Conservation (phyloP, 2,113 vertebrate species). For the Corydoras sp. region DNA sequence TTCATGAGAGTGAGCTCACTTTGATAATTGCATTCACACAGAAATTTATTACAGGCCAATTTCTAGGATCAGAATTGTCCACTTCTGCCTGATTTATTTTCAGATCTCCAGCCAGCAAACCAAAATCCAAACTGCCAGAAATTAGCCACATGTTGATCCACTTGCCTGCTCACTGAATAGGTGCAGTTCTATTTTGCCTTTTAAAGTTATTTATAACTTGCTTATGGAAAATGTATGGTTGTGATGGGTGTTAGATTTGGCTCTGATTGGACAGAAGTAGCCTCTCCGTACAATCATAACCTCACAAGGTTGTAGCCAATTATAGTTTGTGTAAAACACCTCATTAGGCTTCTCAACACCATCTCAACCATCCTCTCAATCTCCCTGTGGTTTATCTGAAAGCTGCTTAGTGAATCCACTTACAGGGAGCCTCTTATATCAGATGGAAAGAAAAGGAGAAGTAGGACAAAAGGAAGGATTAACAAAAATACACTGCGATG, state of each 20-base stretch:
- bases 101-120: too few species aligned
- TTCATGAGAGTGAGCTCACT: too few species aligned
- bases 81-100: too few species aligned
- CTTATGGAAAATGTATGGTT: too few species aligned
- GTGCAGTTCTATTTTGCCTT: background rate
- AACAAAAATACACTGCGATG: conserved; percentile 1
- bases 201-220: background rate
- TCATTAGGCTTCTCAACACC: conserved; percentile 5
- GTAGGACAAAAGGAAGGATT: conserved; percentile 21
- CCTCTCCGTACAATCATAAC: background rate
- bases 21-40: too few species aligned
- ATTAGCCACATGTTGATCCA: too few species aligned
- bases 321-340: background rate
- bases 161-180: too few species aligned
- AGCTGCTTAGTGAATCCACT: conserved; percentile 12
- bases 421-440: background rate
- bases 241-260: too few species aligned
- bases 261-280: background rate
- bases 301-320: background rate
- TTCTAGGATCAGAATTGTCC: too few species aligned
- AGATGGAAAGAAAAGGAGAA: conserved; percentile 13
- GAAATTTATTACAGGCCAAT: too few species aligned
- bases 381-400: conserved; percentile 3
- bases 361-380: background rate
- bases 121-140: too few species aligned